These are phyloP conservation scores for Pentalonia nigronervosa DNA, from an alignment of 1,140 invertebrate species.

Conservation along the genomic window DNA sequence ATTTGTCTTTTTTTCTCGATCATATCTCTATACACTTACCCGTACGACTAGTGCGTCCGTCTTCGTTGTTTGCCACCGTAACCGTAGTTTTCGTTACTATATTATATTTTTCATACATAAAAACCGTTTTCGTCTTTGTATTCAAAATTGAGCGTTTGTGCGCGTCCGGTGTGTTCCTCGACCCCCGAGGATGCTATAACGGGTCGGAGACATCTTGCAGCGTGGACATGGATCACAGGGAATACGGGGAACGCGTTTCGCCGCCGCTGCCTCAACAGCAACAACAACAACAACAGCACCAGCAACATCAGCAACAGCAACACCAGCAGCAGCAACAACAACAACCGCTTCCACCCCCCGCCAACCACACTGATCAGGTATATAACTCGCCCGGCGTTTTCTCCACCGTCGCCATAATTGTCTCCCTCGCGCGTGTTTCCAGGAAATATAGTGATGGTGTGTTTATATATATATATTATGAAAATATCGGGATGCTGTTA, in stretches of 20 bases:
- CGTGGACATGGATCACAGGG: conserved; percentile 55
- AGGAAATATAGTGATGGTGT: neutral
- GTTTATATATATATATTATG: neutral
- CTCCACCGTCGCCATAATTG: neutral
- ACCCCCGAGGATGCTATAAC: conserved; percentile 56
- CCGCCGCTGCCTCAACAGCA: neutral
- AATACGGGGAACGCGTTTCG: conserved; percentile 51
- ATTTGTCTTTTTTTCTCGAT: neutral
- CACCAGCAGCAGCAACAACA: neutral
- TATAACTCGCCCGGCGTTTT: neutral
- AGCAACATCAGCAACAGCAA: neutral
- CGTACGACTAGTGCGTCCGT: neutral
- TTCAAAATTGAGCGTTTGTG: conserved; percentile 57
- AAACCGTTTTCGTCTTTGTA: neutral
- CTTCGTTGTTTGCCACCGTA: neutral
- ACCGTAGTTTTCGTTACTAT: neutral
- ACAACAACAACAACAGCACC: neutral
- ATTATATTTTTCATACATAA: neutral
- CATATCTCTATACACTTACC: neutral
- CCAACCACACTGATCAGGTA: conserved; percentile 42
- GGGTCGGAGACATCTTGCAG: conserved; percentile 55
- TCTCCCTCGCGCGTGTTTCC: neutral
- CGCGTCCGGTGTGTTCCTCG: conserved; percentile 54
- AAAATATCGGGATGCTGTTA: too few relatives aligned
- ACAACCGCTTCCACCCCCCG: conserved; percentile 7